Base-by-base conservation (phyloP, 2,113 vertebrate genomes). In the Melanotaenia duboulayi region DNA sequence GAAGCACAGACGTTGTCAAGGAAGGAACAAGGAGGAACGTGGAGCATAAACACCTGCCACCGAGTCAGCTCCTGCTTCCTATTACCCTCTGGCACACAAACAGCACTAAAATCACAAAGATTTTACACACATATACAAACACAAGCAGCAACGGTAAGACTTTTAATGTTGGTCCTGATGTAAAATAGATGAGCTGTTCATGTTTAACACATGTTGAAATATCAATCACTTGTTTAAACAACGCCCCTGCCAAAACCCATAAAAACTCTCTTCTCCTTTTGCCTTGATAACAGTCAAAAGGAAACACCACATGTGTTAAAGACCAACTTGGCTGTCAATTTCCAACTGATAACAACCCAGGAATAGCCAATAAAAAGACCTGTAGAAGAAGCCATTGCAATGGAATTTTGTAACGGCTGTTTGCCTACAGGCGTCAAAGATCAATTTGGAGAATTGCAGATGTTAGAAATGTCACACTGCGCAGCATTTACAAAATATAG, bases 21-120 rank as follows among this genome's bases (percentile, higher is more conserved):
- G 62, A 75, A 60, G 71, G 64, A 91, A 72, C 78, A 82, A 65
- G 80, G 67, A 89, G 56, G 78, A 91, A 91, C 69, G 78, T 81
- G 79, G 84, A 88, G 88, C 68, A 86, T 92, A 93, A 93, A 92
- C 92, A 90, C 87, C 87, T 88, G 84, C 81, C 89, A 88, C 76
- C 55, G 17, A 65, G 71, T 32, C 51, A 35, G 82, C 69, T 86
- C 48, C 89, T 89, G 90, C 74, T 87, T 90, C 84, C 80, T 65
- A 73, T 93, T 86, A 90, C 51, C 82, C 59, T 25, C 82, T 59
- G 67, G 19, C 40, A 32, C 55, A 73, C 66, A 83, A 65, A 54
- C 72, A 40, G 61, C 49, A 66, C 56, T 8, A 55, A 74, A 78
- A 46, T 74, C 74, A 81, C 54, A 32, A 11, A 50, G 32, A 46